Evolutionary conservation across 2,797 vertebrate species (phyloP), one percentile per base, ranked within the genome.

Genomic region (Liasis olivaceus): DNA sequence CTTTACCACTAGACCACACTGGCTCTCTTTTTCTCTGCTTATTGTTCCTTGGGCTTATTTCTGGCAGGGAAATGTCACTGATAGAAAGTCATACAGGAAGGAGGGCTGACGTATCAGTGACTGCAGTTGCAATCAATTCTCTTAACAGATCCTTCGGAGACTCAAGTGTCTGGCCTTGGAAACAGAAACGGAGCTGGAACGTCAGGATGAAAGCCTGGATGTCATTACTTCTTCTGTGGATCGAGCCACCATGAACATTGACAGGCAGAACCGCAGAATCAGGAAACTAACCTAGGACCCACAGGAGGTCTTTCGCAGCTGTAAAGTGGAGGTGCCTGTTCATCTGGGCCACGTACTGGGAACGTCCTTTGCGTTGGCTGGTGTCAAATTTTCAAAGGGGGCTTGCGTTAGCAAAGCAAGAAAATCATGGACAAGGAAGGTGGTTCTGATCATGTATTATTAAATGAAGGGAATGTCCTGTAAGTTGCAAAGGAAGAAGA

Each of bases 141-240:
- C 8, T 26, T 87, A 9, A 17, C 97, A 99, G 99, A 99, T 99
- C 96, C 98, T 99, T 59, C 96, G 98, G 97, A 98, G 98, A 95
- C 97, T 99, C 95, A 99, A 99, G 97, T 97, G 96, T 93, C 98
- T 99, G 1, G 99, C 99, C 56, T 96, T 99, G 97, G 99, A 99
- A 93, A 97, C 98, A 0, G 98, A 99, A 91, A 97, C 97, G 0
- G 99, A 99, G 96, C 97, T 99, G 96, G 99, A 99, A 85, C 96
- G 98, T 2, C 99, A 99, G 96, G 99, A 99, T 0, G 99, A 99
- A 77, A 97, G 97, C 12, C 97, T 99, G 84, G 98, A 99, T 0
- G 97, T 96, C 92, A 97, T 99, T 94, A 95, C 98, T 0, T 96
- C 95, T 56, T 98, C 98, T 0, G 98, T 98, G 0, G 99, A 99